A percentile compares a stretch with the other conserved stretches of the same genome.
Conservation (phyloP, 2,797 vertebrate species). For the Amblyopsis hoosieri region DNA sequence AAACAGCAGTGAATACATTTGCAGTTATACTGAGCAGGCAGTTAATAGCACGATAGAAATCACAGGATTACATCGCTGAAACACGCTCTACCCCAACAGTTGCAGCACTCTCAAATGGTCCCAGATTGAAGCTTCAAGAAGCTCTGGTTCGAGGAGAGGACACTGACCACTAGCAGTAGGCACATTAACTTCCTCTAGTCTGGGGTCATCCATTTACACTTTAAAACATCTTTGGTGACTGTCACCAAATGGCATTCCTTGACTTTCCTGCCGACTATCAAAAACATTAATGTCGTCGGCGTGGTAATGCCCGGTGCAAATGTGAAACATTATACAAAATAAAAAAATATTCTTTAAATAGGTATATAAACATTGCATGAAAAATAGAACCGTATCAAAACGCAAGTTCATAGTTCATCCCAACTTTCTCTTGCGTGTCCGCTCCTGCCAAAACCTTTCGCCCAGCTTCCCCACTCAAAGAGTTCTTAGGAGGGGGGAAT, state of each 20-base stretch:
- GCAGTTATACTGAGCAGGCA: background rate
- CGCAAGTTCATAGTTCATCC: conserved; percentile 79
- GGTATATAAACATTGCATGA: conserved; percentile 97
- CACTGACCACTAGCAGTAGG: conserved; percentile 24
- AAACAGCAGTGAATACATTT: background rate
- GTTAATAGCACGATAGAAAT: background rate
- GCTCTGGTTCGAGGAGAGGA: conserved; percentile 13
- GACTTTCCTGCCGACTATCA: conserved; percentile 53
- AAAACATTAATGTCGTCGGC: conserved; percentile 62
- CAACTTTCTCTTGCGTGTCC: conserved; percentile 42
- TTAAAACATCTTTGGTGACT: conserved; percentile 74
- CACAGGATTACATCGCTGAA: background rate
- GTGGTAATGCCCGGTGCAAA: conserved; percentile 75
- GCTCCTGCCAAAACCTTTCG: conserved; percentile 19
- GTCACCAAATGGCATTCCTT: conserved; percentile 64
- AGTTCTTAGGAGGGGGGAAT: conserved; percentile 26
- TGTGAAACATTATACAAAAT: conserved; percentile 98
- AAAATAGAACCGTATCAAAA: conserved; percentile 99
- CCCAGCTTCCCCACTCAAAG: conserved; percentile 11
- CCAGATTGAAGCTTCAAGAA: conserved; percentile 8
- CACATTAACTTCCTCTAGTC: conserved; percentile 19
- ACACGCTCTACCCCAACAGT: conserved; percentile 3
- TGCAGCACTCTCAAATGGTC: background rate
- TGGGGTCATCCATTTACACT: conserved; percentile 54
- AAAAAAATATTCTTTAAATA: conserved; percentile 99